These are phyloP conservation scores for Desmophyllum pertusum DNA, from an alignment of 92 coral and sea anemone species.

Conservation along the genomic window DNA sequence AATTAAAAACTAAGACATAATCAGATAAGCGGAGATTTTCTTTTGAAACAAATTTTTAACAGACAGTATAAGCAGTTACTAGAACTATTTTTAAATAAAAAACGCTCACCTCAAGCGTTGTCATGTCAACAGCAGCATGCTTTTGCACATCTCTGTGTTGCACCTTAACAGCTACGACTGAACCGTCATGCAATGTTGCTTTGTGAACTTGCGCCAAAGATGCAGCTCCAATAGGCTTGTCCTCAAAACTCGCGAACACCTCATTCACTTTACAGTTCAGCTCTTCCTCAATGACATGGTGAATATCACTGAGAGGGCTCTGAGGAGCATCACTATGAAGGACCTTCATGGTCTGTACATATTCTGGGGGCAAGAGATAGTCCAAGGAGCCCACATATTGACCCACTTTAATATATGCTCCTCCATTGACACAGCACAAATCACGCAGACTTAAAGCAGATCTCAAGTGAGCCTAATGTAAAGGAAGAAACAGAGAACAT, in stretches of 20 bases:
- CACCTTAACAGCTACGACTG: slow-evolving; percentile 91
- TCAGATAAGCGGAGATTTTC: no score
- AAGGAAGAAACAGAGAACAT: background rate
- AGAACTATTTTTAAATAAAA: no score
- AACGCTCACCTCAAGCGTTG: slow-evolving; percentile 89
- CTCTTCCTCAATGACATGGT: slow-evolving; percentile 79
- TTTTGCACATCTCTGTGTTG: slow-evolving; percentile 94
- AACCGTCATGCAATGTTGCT: slow-evolving; percentile 89
- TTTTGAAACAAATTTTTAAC: no score
- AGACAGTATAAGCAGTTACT: no score
- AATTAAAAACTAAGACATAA: no score
- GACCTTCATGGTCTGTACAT: slow-evolving; percentile 92
- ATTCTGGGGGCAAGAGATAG: slow-evolving; percentile 88
- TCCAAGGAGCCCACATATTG: slow-evolving; percentile 94
- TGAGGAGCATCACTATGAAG: slow-evolving; percentile 94
- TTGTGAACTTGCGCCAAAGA: slow-evolving; percentile 98
- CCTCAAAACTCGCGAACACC: slow-evolving; percentile 79
- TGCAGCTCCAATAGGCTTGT: slow-evolving; percentile 87
- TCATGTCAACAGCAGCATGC: slow-evolving; percentile 91
- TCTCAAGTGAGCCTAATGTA: slow-evolving; percentile 82
- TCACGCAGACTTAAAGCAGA: slow-evolving; percentile 86
- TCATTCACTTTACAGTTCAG: slow-evolving; percentile 72
- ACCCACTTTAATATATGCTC: slow-evolving; percentile 94
- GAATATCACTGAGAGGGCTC: slow-evolving; percentile 72
- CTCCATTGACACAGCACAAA: slow-evolving; percentile 89